Evolutionary conservation across 2,888 invertebrate species (phyloP).

Genomic region (Campopleginae sp.): DNA sequence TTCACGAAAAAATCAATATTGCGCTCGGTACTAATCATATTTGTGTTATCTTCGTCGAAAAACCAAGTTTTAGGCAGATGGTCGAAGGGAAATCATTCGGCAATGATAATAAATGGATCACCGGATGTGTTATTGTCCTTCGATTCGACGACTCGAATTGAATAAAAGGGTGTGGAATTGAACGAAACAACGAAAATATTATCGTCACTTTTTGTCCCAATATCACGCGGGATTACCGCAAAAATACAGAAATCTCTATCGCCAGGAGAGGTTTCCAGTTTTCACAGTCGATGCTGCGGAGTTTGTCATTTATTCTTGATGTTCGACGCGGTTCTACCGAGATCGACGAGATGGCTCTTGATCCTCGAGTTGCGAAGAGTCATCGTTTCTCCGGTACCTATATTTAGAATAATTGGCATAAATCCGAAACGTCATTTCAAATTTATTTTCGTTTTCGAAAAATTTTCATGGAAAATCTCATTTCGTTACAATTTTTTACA

Average conservation of each 20-base stretch:
- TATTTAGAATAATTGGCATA: neutral
- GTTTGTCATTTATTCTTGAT: neutral
- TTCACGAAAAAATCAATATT: neutral
- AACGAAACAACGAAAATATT: neutral
- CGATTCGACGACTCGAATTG: neutral
- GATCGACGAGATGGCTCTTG: constrained; percentile 61
- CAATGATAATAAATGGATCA: neutral
- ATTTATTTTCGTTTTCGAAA: neutral
- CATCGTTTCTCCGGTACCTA: neutral
- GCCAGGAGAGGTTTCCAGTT: constrained; percentile 33
- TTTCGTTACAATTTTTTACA: too few relatives aligned
- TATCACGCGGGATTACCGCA: neutral
- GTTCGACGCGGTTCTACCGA: constrained; percentile 47
- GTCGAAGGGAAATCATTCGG: neutral
- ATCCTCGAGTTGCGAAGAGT: constrained; percentile 5
- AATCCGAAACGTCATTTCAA: neutral
- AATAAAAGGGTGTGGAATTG: neutral
- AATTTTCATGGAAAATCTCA: neutral
- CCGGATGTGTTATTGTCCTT: too few relatives aligned
- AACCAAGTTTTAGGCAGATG: neutral
- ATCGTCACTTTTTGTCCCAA: neutral
- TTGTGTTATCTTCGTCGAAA: neutral
- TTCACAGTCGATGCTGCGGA: constrained; percentile 36
- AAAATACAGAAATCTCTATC: constrained; percentile 48
- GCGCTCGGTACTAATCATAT: neutral